Evolutionary conservation across 2,888 invertebrate species (phyloP).

Genomic region (Dilophus febrilis): DNA sequence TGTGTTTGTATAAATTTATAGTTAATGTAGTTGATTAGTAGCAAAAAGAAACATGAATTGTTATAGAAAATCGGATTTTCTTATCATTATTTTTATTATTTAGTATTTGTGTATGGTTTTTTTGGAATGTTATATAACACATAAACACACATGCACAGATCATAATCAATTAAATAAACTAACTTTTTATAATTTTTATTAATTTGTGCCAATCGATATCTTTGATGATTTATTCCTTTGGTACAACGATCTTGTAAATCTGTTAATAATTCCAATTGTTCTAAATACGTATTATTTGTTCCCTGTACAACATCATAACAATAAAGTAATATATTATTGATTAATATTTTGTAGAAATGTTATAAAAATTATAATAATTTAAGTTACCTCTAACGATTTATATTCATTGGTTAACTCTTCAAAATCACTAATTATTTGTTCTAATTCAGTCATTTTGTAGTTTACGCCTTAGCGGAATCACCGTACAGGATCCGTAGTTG

Average conservation of each 20-base stretch:
- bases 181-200: conserved; percentile 63
- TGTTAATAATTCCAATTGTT: conserved; percentile 69
- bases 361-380: neutral
- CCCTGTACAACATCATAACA: too few species aligned
- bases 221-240: conserved; percentile 78
- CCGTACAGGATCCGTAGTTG: too few species aligned
- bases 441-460: conserved; percentile 17
- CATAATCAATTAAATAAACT: too few species aligned
- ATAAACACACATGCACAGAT: too few species aligned
- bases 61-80: too few species aligned
- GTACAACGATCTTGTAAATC: conserved; percentile 73
- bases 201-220: conserved; percentile 75
- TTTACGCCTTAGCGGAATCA: too few species aligned
- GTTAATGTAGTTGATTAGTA: too few species aligned
- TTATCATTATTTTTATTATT: too few species aligned
- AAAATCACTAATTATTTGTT: conserved; percentile 47
- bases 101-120: too few species aligned
- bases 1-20: too few species aligned
- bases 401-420: conserved; percentile 61
- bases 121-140: too few species aligned
- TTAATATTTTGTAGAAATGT: neutral
- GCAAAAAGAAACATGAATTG: too few species aligned
- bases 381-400: conserved; percentile 60
- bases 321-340: conserved; percentile 7
- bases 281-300: conserved; percentile 65